Evolutionary conservation across 2,113 vertebrate genomes (phyloP), one percentile per base, ranked within the genome.

Genomic region (Vanacampus margaritifer): DNA sequence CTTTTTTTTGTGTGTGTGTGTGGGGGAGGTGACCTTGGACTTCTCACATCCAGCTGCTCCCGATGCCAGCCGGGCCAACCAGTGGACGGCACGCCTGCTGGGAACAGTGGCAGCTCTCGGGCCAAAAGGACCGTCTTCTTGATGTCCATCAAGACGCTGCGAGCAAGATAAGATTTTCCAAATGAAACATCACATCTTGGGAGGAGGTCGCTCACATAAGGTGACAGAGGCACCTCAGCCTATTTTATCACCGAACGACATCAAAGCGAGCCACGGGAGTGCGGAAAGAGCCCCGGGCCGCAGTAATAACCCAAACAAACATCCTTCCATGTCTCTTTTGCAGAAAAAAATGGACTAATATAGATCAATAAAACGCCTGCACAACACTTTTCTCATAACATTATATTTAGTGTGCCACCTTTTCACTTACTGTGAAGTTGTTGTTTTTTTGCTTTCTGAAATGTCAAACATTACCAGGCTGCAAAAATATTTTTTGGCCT

Each of bases 21-120:
- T 1, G 6, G 51, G 35, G 64, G 65, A 10, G 64, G 67, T 76
- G 84, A 90, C 89, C 86, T 90, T 89, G 76, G 58, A 72, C 79
- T 6, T 68, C 78, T 89, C 80, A 0, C 73, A 72, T 39, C 79
- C 83, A 86, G 87, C 82, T 86, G 84, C 80, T 81, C 70, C 86
- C 76, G 82, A 84, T 82, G 84, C 82, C 84, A 74, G 73, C 12
- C 71, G 78, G 76, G 11, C n/a, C 63, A 48, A 26, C 2, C 5
- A 5, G 65, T 71, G 75, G 79, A 87, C 69, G 78, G 81, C 70
- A 78, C 75, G 71, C 85, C 84, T 79, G 72, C 16, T 68, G 85
- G 80, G 79, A 82, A 37, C 74, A 72, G 74, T 71, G 28, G 79
- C 73, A 68, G 48, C 69, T 53, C 69, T 72, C 74, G 72, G 36